Evolutionary conservation across 2,888 invertebrate genomes (phyloP).

Genomic region (Chymomyza fuscimana): DNA sequence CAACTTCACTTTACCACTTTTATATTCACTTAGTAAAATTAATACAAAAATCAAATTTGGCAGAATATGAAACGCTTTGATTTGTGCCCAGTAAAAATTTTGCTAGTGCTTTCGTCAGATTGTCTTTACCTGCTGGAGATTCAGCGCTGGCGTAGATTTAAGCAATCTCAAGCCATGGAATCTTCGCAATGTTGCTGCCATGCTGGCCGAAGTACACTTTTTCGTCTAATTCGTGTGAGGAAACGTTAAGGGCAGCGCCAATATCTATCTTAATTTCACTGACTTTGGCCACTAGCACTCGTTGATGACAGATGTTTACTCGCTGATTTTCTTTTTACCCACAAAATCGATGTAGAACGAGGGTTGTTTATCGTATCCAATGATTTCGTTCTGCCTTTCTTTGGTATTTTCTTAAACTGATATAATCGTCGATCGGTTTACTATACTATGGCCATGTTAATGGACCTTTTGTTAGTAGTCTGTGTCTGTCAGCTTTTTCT

Average conservation of each 20-base stretch:
- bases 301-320: constrained; percentile 60
- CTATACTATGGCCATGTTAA: not conserved
- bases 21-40: not conserved
- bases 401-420: not conserved
- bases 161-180: constrained; percentile 91
- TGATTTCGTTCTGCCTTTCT: not conserved
- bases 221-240: constrained; percentile 71
- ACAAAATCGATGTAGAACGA: not conserved
- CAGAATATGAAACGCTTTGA: not conserved
- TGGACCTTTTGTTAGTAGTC: too few species aligned
- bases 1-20: not conserved
- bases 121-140: constrained; percentile 84
- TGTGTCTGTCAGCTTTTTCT: too few species aligned
- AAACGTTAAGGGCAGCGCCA: constrained; percentile 70
- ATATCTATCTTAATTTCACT: constrained; percentile 60
- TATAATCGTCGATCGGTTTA: not conserved
- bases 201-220: constrained; percentile 82
- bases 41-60: constrained; percentile 1
- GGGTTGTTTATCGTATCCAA: not conserved
- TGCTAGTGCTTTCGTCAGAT: not conserved
- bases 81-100: not conserved
- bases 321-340: constrained; percentile 27
- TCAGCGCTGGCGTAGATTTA: constrained; percentile 85
- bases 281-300: constrained; percentile 51
- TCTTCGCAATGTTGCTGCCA: constrained; percentile 93